A percentile compares a stretch with the other conserved stretches of the same genome.
Evolutionary conservation across 2,888 invertebrate genomes (phyloP).

Genomic region (Mythimna ferrago): DNA sequence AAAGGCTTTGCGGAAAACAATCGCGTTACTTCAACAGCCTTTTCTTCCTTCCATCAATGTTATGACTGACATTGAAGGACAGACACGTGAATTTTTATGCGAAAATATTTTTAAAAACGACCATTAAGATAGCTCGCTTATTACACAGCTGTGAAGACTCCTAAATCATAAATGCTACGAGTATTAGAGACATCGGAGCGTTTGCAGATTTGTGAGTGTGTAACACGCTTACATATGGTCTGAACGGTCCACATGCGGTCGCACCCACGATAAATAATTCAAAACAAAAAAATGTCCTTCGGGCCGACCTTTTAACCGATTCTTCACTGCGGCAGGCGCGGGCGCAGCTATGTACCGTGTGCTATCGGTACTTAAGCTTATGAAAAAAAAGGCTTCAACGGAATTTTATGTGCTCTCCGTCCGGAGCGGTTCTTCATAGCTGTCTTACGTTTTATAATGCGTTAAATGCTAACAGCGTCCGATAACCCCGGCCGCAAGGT

Average conservation of each 20-base stretch:
- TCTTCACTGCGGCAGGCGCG: constrained; percentile 65
- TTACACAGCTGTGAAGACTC: constrained; percentile 26
- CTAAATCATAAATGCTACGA: constrained; percentile 38
- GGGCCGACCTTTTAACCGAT: constrained; percentile 85
- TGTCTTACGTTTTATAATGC: constrained; percentile 86
- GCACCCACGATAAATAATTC: constrained; percentile 74
- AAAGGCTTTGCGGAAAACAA: constrained; percentile 68
- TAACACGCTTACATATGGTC: constrained; percentile 68
- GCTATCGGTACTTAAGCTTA: constrained; percentile 83
- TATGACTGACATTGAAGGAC: constrained; percentile 19
- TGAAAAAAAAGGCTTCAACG: constrained; percentile 87
- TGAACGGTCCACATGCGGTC: constrained; percentile 74
- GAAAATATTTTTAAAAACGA: constrained; percentile 35
- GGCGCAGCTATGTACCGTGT: constrained; percentile 79
- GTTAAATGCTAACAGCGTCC: constrained; percentile 89
- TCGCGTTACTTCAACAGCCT: constrained; percentile 67
- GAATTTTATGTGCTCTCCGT: constrained; percentile 86
- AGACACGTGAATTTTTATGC: constrained; percentile 44
- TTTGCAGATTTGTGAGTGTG: constrained; percentile 51
- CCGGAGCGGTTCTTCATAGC: constrained; percentile 87
- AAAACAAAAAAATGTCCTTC: constrained; percentile 86
- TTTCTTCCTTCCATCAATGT: constrained; percentile 69
- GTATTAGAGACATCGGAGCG: constrained; percentile 28
- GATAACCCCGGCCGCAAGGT: constrained; percentile 89
- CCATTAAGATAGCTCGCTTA: constrained; percentile 13